Conservation (phyloP, 2,888 invertebrate genomes). For the Mythimna pallens region DNA sequence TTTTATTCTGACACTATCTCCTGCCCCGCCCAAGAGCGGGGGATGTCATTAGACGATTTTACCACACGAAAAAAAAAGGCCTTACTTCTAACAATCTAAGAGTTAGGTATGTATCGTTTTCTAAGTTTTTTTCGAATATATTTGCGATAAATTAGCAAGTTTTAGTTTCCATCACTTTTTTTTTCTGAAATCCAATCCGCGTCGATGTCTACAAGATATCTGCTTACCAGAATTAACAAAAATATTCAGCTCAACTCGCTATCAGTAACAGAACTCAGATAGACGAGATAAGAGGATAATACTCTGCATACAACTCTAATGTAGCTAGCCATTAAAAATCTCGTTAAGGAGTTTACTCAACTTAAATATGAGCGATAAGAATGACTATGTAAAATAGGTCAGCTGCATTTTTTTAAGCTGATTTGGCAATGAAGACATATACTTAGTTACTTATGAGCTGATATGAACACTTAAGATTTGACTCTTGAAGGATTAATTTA, state of each 20-base stretch:
- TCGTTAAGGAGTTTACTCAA: conserved; percentile 52
- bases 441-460: neutral
- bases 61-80: no score
- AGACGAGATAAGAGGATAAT: conserved; percentile 52
- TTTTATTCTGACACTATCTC: no score
- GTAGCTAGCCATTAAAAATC: conserved; percentile 45
- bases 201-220: neutral
- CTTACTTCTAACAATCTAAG: no score
- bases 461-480: neutral
- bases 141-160: no score
- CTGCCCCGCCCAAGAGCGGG: no score
- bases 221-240: conserved; percentile 29
- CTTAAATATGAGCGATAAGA: conserved; percentile 49
- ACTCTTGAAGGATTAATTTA: no score
- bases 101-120: neutral
- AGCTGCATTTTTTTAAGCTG: conserved; percentile 31
- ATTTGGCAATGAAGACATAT: conserved; percentile 15
- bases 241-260: conserved; percentile 26
- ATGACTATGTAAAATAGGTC: conserved; percentile 30
- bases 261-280: conserved; percentile 47
- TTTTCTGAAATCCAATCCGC: neutral
- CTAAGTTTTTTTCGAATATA: neutral
- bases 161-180: neutral
- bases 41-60: no score
- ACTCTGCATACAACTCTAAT: conserved; percentile 46